Evolutionary conservation across 2,113 vertebrate genomes (phyloP).

Genomic region (Microcebus lehilahytsara): DNA sequence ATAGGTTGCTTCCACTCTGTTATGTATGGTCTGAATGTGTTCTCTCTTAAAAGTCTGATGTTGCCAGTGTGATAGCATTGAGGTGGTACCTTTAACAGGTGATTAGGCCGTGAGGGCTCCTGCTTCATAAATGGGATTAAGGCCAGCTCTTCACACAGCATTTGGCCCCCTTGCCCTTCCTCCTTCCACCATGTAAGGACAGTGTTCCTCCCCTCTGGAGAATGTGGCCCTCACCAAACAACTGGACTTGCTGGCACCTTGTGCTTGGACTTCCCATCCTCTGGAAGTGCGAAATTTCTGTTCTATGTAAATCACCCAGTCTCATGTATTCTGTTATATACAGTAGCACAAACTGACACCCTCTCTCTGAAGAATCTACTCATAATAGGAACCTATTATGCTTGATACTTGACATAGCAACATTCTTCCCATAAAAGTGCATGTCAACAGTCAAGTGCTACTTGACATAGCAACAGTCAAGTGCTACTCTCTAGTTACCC

Average conservation of each 20-base stretch:
- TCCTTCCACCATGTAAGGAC: not conserved
- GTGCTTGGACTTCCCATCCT: not conserved
- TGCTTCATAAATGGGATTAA: not conserved
- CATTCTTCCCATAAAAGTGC: not conserved
- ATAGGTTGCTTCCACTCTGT: not conserved
- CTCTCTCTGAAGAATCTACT: not conserved
- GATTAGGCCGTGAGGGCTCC: not conserved
- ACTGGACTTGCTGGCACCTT: not conserved
- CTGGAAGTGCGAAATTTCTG: not conserved
- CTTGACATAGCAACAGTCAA: not conserved
- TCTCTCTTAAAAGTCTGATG: not conserved
- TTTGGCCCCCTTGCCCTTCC: not conserved
- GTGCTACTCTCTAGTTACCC: not conserved
- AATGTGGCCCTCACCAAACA: not conserved
- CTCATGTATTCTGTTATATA: not conserved
- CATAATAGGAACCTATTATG: not conserved
- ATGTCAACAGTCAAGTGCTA: not conserved
- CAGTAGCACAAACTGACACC: not conserved
- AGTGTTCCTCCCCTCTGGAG: not conserved
- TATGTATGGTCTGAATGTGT: not conserved
- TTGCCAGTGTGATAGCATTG: not conserved
- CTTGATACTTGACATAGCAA: not conserved
- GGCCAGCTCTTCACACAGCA: no score
- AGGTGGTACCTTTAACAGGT: not conserved
- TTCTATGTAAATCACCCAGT: not conserved